Evolutionary conservation across 2,888 invertebrate species (phyloP), one percentile per base, ranked within the genome.

Genomic region (Priapulus caudatus): DNA sequence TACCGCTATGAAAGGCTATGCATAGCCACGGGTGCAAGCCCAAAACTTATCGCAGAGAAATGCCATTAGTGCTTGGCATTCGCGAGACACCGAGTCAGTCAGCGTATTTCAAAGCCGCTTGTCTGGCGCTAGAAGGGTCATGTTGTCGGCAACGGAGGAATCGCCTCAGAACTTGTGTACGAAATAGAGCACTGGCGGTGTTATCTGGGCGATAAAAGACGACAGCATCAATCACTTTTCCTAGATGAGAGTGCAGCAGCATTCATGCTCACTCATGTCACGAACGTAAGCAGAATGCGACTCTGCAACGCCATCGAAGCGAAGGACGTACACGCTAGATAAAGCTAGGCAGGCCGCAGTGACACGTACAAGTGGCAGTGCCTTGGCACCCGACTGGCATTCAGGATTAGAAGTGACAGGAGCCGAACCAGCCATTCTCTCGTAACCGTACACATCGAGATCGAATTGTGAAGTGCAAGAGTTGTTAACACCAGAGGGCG

Each of bases 381-480:
- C 98, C 2, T 75, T 98, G 51, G 98, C 98, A 0, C 97, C 97
- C 4, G 93, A 98, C 73, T 98, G 98, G 98, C 86, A 86, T 63
- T 76, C 77, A 54, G 79, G 79, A 63, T 74, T 86, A 23, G 71
- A 78, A 50, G 78, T 82, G 53, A 75, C 72, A 63, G 81, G 81
- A 4, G 59, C 50, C 20, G n/a, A n/a, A n/a, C n/a, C n/a, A n/a
- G n/a, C n/a, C n/a, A n/a, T n/a, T n/a, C n/a, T n/a, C n/a, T n/a
- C n/a, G n/a, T n/a, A n/a, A n/a, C n/a, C 45, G 65, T 74, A 3
- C 64, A 65, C 57, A 66, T 75, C 16, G 72, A 74, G 56, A 66
- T 68, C 53, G 58, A 66, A 43, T n/a, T 72, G 71, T 20, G 73
- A 75, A 58, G 65, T 74, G 1, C 53, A 60, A 16, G 53, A 54